Evolutionary conservation across 2,888 invertebrate genomes (phyloP), one percentile per base, ranked within the genome.

Genomic region (Napeogenes sylphis): DNA sequence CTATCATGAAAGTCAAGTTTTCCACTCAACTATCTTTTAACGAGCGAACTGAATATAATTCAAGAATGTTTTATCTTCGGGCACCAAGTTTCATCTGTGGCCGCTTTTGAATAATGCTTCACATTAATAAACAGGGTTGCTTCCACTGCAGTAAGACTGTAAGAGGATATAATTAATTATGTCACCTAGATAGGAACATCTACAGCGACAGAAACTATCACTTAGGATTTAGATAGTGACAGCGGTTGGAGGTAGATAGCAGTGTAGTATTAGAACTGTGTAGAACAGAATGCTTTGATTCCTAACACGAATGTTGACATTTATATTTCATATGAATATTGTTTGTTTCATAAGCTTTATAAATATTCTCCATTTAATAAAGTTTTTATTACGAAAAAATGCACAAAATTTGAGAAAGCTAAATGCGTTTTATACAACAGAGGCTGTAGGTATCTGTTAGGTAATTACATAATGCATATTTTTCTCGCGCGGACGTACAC

Each of bases 51-150:
- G 62, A 70, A 67, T 68, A 70, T 80, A 82, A 80, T 81, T 81
- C 79, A 73, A 75, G 79, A 82, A 81, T 83, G 81, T 84, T 85
- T 82, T 77, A 80, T 79, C 77, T 75, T 74, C 78, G 74, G 71
- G 73, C 74, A 76, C 74, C 70, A 71, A 81, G 85, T 81, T 84
- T 85, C 87, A 87, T 88, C 85, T 88, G 87, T 76, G 87, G 87
- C 72, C 77, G 80, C 76, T 72, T 73, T 77, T 87, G 84, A 88
- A 84, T 89, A 87, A 89, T 88, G 84, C 78, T 73, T 69, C 72
- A 78, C 87, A 89, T 88, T 89, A 87, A 90, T 89, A 88, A 85
- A 84, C 86, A 84, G 82, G 76, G 82, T 81, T 78, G 80, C 79
- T 81, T 75, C 76, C 74, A 74, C 75, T 74, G 73, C 79, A 74